These are phyloP conservation scores for Brachionus angularis DNA, from an alignment of 1,140 invertebrate species.

Conservation along the genomic window DNA sequence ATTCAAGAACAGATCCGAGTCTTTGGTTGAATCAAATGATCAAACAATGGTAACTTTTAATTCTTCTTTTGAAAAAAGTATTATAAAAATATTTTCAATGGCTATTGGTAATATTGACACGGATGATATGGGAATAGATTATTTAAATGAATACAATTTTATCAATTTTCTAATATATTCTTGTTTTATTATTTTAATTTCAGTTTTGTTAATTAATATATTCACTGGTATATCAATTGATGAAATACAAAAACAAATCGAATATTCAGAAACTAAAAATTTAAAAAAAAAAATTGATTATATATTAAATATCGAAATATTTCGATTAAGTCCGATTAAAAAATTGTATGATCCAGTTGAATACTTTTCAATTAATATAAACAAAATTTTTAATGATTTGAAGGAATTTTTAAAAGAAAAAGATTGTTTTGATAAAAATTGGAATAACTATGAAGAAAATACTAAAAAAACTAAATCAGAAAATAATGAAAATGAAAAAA, in stretches of 20 bases:
- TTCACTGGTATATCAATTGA: not conserved
- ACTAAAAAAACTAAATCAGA: too few species aligned
- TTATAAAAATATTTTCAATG: not conserved
- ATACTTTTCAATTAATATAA: too few species aligned
- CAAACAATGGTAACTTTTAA: not conserved
- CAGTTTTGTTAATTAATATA: not conserved
- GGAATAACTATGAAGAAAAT: too few species aligned
- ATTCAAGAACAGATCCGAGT: not conserved
- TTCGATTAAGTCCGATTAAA: too few species aligned
- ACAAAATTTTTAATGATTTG: too few species aligned
- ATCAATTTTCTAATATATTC: not conserved
- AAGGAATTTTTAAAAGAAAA: too few species aligned
- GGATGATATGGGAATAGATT: not conserved
- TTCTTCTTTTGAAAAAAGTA: not conserved
- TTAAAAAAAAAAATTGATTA: not conserved
- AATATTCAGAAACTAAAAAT: not conserved
- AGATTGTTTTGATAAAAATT: too few species aligned
- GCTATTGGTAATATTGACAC: not conserved
- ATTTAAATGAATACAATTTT: not conserved
- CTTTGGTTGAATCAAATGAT: not conserved
- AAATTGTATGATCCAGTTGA: too few species aligned
- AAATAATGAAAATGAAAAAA: too few species aligned
- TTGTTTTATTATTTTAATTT: not conserved
- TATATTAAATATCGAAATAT: not conserved
- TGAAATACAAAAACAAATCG: not conserved